Percentiles rank a stretch among this genome's conserved stretches.
Evolutionary conservation across 2,797 vertebrate genomes (phyloP).

Genomic region (Rhynchotus rufescens): DNA sequence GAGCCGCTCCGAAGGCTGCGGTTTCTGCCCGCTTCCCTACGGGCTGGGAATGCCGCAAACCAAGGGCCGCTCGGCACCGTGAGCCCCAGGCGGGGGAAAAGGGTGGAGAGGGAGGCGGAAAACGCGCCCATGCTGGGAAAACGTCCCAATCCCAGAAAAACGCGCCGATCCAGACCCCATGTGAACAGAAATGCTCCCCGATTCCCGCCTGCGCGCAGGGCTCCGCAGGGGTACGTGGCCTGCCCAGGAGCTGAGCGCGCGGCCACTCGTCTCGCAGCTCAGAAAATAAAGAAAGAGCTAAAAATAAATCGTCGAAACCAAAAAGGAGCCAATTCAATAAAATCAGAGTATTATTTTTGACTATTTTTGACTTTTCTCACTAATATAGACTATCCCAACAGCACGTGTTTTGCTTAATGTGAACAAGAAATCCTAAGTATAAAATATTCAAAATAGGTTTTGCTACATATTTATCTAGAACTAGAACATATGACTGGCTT

Average conservation of each 20-base stretch:
- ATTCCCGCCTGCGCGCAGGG: not conserved
- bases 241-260: not conserved
- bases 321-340: not conserved
- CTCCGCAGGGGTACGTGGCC: not conserved
- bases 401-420: not conserved
- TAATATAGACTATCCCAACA: not conserved
- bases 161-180: too few species aligned
- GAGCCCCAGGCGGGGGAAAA: not conserved
- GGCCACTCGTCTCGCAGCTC: not conserved
- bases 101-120: not conserved
- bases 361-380: not conserved
- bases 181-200: not conserved
- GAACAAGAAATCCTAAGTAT: conserved; percentile 31
- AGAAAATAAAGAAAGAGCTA: too few species aligned
- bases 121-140: too few species aligned
- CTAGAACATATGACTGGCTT: conserved; percentile 60
- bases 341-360: not conserved
- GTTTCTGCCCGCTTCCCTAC: not conserved
- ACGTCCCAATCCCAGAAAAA: too few species aligned
- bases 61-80: too few species aligned
- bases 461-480: conserved; percentile 71
- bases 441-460: conserved; percentile 51
- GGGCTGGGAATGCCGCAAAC: not conserved
- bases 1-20: too few species aligned
- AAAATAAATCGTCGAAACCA: not conserved